Percentiles rank a stretch among this genome's conserved stretches.
Evolutionary conservation across 2,113 vertebrate species (phyloP).

Genomic region (Phalacrocorax aristotelis): DNA sequence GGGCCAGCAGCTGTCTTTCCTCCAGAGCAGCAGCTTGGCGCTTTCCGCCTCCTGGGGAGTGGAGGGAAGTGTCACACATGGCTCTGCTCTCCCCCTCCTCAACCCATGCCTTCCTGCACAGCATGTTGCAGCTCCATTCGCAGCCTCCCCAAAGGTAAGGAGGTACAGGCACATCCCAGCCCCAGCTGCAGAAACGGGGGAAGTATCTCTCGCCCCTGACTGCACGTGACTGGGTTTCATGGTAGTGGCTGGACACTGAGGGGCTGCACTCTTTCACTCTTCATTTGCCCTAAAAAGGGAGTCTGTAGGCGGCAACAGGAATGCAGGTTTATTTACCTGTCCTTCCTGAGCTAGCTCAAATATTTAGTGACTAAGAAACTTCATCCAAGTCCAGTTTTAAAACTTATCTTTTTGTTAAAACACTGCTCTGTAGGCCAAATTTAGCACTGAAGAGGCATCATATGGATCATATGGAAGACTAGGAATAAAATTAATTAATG

Average conservation of each 20-base stretch:
- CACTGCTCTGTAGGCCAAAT: background rate
- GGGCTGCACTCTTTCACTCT: background rate
- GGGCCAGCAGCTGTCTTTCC: background rate
- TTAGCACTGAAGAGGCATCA: slow-evolving; percentile 51
- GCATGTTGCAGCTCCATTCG: accelerated
- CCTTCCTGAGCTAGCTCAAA: slow-evolving; percentile 29
- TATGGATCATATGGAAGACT: slow-evolving; percentile 63
- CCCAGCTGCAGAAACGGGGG: background rate
- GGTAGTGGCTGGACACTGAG: accelerated
- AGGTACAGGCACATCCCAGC: accelerated
- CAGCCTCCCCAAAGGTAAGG: background rate
- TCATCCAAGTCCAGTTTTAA: slow-evolving; percentile 23
- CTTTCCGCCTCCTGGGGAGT: background rate
- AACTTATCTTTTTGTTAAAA: slow-evolving; percentile 43
- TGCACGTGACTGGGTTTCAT: accelerated
- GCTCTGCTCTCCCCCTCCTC: background rate
- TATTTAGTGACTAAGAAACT: slow-evolving; percentile 17
- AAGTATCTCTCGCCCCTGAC: background rate
- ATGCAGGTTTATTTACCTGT: slow-evolving; percentile 49
- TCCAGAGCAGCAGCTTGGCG: accelerated
- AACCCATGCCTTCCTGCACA: accelerated
- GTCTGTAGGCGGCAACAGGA: background rate
- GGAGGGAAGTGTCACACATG: accelerated
- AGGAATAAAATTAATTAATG: slow-evolving; percentile 73
- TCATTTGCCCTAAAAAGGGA: accelerated